Percentiles rank a stretch among this genome's conserved stretches.
These are phyloP conservation scores for Tetranychus piercei DNA, from an alignment of 2,888 invertebrate genomes.

Conservation along the genomic window DNA sequence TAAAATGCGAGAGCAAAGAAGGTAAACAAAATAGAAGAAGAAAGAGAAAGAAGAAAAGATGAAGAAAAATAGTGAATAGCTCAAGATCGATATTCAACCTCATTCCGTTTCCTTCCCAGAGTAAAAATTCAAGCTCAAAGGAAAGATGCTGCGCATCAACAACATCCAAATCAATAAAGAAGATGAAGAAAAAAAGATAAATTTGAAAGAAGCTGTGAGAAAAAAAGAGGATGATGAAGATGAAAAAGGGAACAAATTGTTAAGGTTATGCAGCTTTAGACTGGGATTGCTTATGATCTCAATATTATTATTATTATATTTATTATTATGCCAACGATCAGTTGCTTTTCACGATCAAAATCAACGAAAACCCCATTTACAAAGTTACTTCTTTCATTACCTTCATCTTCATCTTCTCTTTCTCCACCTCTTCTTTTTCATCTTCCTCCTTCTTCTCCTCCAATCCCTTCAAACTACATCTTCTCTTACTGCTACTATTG, in stretches of 20 bases:
- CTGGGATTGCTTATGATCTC: not conserved
- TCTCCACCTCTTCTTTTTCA: not conserved
- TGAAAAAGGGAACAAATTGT: not conserved
- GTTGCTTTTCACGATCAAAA: not conserved
- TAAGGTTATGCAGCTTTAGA: not conserved
- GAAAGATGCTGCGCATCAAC: not conserved
- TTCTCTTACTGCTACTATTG: not conserved
- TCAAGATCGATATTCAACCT: not conserved
- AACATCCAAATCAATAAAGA: not conserved
- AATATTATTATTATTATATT: not conserved
- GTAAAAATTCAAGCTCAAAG: not conserved
- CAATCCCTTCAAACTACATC: not conserved
- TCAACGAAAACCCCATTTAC: not conserved
- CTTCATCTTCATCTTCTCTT: not conserved
- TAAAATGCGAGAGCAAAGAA: not conserved
- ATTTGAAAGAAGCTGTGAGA: not conserved
- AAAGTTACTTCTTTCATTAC: slow-evolving; percentile 1
- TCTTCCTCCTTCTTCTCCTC: not conserved
- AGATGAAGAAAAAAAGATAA: not conserved
- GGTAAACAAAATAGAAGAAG: not conserved
- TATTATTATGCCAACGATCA: not conserved
- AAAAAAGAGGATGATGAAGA: not conserved
- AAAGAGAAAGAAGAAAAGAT: not conserved
- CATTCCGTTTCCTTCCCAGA: not conserved
- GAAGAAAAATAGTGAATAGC: slow-evolving; percentile 5